Conservation (phyloP, 2,888 invertebrate genomes). For the Eupithecia centaureata region DNA sequence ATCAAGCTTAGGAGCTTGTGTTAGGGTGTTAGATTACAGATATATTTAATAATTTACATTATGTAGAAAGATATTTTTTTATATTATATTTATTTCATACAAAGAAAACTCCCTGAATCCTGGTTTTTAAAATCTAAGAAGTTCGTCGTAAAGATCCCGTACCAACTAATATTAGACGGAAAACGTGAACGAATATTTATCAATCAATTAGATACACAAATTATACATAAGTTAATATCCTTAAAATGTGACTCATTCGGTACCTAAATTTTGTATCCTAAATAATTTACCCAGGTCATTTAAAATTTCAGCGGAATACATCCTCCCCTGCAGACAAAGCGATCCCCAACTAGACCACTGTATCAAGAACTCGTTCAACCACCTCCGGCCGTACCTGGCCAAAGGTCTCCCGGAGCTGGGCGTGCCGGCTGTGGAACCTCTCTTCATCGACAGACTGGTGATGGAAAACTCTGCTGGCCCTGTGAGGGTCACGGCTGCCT, state of each 20-base stretch:
- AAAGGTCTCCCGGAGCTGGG: slow-evolving; percentile 88
- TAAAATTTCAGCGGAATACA: slow-evolving; percentile 87
- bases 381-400: slow-evolving; percentile 88
- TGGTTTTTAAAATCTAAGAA: background rate
- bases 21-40: too few species aligned
- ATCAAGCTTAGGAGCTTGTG: too few species aligned
- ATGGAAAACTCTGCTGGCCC: slow-evolving; percentile 92
- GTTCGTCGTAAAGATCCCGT: too few species aligned
- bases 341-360: slow-evolving; percentile 88
- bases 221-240: too few species aligned
- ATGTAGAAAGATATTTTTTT: too few species aligned
- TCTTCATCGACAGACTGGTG: slow-evolving; percentile 87
- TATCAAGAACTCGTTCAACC: slow-evolving; percentile 88
- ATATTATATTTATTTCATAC: too few species aligned
- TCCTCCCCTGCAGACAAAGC: slow-evolving; percentile 86
- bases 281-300: background rate
- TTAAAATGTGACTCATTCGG: background rate
- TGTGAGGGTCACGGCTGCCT: slow-evolving; percentile 88
- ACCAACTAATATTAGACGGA: too few species aligned
- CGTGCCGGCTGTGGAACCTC: slow-evolving; percentile 90
- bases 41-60: too few species aligned
- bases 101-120: too few species aligned
- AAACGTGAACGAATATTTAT: too few species aligned
- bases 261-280: background rate
- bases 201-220: too few species aligned